phyloP scores from a whole-genome alignment of 2,113 vertebrate genomes.

The Sula dactylatra region DNA sequence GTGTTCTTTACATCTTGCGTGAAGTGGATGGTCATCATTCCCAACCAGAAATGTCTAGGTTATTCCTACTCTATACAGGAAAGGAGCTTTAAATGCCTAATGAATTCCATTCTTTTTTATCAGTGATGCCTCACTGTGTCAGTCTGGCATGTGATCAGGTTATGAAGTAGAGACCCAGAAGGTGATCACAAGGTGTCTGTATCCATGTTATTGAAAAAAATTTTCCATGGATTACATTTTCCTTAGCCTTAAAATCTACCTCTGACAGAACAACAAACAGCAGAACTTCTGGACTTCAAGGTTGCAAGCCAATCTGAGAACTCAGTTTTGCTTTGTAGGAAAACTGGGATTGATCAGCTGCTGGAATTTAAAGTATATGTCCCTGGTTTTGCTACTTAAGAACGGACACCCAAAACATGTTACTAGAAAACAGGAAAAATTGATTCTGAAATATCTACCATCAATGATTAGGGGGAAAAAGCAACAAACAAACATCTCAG shows the following conservation, averaged over 20 bases:
- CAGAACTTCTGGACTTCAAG: not conserved
- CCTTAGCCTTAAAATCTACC: not conserved
- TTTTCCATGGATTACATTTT: not conserved
- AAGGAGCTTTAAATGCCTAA: not conserved
- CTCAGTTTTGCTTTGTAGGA: not conserved
- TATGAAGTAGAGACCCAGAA: not conserved
- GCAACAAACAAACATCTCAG: not conserved
- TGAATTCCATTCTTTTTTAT: accelerated
- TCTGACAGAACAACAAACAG: not conserved
- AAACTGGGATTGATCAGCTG: not conserved
- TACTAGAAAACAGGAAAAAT: not conserved
- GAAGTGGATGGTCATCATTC: not conserved
- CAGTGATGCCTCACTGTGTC: not conserved
- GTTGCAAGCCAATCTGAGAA: not conserved
- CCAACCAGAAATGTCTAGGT: not conserved
- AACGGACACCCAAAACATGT: not conserved
- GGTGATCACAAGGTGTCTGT: not conserved
- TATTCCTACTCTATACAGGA: not conserved
- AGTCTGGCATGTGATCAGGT: not conserved
- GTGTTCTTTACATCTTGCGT: not conserved
- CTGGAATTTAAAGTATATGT: not conserved
- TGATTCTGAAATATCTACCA: not conserved
- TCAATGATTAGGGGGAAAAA: not conserved
- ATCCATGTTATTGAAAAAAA: not conserved
- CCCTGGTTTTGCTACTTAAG: not conserved